Conservation (phyloP, 2,113 vertebrate genomes). For the Rhinolophus sinicus region DNA sequence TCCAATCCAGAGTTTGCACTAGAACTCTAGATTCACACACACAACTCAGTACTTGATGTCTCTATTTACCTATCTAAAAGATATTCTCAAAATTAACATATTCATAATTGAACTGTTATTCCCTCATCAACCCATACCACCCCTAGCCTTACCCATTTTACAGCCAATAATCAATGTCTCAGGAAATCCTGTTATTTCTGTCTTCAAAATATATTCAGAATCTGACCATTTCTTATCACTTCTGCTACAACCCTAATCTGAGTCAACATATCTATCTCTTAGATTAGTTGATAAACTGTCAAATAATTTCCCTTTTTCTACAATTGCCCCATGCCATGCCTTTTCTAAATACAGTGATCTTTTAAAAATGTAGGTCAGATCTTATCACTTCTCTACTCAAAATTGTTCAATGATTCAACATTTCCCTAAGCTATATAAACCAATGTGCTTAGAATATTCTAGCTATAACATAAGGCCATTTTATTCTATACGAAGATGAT, state of each 20-base stretch:
- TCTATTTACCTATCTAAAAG: neutral
- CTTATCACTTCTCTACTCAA: neutral
- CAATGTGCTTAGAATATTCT: neutral
- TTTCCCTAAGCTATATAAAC: neutral
- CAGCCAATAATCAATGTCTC: neutral
- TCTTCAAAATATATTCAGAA: neutral
- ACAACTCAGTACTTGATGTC: neutral
- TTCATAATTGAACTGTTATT: neutral
- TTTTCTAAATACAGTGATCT: neutral
- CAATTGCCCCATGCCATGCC: neutral
- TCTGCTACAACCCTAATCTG: neutral
- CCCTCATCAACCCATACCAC: neutral
- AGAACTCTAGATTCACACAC: neutral
- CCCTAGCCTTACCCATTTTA: neutral
- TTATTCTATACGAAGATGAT: neutral
- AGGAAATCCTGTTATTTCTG: neutral
- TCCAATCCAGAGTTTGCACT: neutral
- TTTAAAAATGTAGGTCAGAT: neutral
- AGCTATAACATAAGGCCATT: neutral
- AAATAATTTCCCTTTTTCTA: neutral
- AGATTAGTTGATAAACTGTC: neutral
- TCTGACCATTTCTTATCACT: neutral
- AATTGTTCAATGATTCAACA: neutral
- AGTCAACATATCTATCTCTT: neutral
- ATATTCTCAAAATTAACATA: neutral